A percentile compares a stretch with the other conserved stretches of the same genome.
Conservation (phyloP, 2,113 vertebrate species). For the Dipodomys ordii region DNA sequence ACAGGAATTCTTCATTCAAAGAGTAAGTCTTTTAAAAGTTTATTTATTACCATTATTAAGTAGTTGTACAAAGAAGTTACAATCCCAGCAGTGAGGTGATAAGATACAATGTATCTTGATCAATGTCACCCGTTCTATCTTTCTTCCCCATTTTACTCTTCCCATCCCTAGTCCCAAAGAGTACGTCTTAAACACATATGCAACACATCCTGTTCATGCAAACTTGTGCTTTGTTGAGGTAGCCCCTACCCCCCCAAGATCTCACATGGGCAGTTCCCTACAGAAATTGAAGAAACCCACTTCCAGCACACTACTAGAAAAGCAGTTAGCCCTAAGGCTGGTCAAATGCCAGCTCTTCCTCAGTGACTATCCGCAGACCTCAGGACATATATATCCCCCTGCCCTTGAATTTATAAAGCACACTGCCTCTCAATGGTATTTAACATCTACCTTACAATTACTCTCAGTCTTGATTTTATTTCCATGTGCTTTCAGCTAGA, state of each 20-base stretch:
- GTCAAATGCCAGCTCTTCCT: not conserved
- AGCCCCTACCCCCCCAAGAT: not conserved
- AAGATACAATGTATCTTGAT: too few species aligned
- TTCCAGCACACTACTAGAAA: not conserved
- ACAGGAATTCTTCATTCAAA: not conserved
- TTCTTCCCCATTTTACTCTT: too few species aligned
- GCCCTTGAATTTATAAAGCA: not conserved
- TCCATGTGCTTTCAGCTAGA: not conserved
- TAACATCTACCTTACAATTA: not conserved
- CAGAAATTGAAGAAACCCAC: not conserved
- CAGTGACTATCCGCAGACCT: not conserved
- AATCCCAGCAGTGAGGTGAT: too few species aligned
- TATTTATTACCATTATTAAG: too few species aligned
- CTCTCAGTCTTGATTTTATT: not conserved
- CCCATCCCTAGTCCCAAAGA: not conserved
- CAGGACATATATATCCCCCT: not conserved
- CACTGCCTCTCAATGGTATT: not conserved
- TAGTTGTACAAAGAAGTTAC: too few species aligned
- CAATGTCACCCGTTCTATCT: too few species aligned
- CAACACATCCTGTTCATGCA: rapidly evolving
- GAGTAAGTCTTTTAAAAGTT: not conserved
- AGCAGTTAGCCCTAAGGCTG: not conserved
- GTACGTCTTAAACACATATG: not conserved
- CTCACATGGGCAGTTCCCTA: not conserved
- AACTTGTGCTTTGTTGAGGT: not conserved